Percentiles rank a stretch among this genome's conserved stretches.
These are phyloP conservation scores for Podarcis muralis DNA, from an alignment of 2,113 vertebrate species.

Conservation along the genomic window DNA sequence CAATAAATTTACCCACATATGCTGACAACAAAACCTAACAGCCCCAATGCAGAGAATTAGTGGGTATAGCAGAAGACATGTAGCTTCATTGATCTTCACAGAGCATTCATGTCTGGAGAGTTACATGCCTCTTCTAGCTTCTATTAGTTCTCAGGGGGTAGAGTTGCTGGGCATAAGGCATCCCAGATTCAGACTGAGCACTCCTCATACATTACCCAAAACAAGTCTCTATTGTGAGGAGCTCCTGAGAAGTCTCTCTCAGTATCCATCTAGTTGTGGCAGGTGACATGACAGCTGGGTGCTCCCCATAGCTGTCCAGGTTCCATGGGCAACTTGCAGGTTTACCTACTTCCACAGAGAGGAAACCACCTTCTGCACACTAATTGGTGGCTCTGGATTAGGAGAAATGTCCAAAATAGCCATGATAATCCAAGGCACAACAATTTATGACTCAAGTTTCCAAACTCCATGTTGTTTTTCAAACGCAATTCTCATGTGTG, in stretches of 20 bases:
- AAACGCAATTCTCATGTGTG: no score
- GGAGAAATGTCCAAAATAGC: not conserved
- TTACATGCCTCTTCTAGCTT: not conserved
- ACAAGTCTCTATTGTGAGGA: not conserved
- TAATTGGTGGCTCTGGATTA: not conserved
- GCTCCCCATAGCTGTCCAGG: not conserved
- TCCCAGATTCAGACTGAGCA: not conserved
- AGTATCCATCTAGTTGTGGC: not conserved
- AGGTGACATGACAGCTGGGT: not conserved
- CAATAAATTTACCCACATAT: not conserved
- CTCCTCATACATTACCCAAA: not conserved
- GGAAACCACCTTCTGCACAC: not conserved
- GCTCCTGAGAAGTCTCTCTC: not conserved
- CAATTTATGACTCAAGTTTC: not conserved
- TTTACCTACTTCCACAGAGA: not conserved
- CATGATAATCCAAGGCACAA: not conserved
- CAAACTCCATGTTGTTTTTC: not conserved
- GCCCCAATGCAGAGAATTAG: not conserved
- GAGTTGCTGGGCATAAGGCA: not conserved
- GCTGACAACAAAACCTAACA: no score
- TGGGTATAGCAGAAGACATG: not conserved
- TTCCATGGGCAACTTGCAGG: not conserved
- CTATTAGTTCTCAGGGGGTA: not conserved
- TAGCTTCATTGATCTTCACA: not conserved
- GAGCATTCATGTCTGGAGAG: not conserved